A percentile compares a stretch with the other conserved stretches of the same genome.
These are phyloP conservation scores for Burhinus bistriatus DNA, from an alignment of 2,113 vertebrate genomes.

Conservation along the genomic window DNA sequence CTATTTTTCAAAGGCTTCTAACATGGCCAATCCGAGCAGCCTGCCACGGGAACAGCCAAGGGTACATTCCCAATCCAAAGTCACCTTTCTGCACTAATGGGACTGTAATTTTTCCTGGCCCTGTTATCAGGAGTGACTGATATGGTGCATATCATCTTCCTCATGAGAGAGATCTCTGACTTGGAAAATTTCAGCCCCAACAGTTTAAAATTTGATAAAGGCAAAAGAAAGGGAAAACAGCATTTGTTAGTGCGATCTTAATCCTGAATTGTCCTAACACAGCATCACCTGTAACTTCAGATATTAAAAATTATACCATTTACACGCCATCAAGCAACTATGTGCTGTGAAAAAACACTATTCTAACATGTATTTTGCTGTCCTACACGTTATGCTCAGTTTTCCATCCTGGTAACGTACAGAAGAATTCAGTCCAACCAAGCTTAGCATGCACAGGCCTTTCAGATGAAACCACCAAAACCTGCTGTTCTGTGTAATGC, in stretches of 20 bases:
- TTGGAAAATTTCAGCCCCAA: not conserved
- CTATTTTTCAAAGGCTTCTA: not conserved
- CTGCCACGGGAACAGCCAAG: not conserved
- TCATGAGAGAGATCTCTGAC: not conserved
- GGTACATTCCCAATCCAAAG: not conserved
- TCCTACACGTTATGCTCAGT: not conserved
- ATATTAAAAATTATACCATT: not conserved
- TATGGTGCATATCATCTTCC: rapidly evolving
- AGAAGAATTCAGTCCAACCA: not conserved
- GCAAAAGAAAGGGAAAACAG: not conserved
- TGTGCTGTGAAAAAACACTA: not conserved
- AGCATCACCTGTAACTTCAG: not conserved
- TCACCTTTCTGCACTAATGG: not conserved
- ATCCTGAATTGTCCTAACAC: not conserved
- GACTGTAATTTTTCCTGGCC: not conserved
- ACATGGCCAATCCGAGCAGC: not conserved
- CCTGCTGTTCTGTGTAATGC: not conserved
- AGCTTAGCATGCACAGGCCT: not conserved
- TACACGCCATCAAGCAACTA: rapidly evolving
- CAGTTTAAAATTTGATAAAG: not conserved
- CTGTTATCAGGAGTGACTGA: not conserved
- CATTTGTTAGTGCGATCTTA: not conserved
- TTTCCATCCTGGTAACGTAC: not conserved
- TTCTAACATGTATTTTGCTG: not conserved
- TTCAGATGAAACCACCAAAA: not conserved